Evolutionary conservation across 2,888 invertebrate species (phyloP).

Genomic region (Allolobophora icterica): DNA sequence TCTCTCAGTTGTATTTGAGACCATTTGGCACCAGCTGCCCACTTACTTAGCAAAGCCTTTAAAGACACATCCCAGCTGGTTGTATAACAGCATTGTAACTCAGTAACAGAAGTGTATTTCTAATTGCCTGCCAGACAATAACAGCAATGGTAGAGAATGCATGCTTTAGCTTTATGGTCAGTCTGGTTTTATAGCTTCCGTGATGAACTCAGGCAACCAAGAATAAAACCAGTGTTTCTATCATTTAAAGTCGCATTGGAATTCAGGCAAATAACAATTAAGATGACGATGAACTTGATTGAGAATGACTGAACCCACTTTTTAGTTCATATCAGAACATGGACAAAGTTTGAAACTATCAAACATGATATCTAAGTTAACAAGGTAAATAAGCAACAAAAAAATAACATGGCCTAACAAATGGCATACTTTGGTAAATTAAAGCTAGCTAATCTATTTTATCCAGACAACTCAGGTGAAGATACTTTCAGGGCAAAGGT

Average conservation of each 20-base stretch:
- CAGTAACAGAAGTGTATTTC: not conserved
- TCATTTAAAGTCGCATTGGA: not conserved
- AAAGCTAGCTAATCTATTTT: not conserved
- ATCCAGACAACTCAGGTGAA: not conserved
- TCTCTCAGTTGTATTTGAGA: not conserved
- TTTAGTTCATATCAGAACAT: not conserved
- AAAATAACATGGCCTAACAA: not conserved
- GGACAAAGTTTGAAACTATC: not conserved
- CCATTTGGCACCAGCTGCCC: not conserved
- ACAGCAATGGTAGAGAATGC: not conserved
- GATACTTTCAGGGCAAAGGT: no score
- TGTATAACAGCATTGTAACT: not conserved
- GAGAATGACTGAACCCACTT: not conserved
- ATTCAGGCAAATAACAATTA: not conserved
- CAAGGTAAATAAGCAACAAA: not conserved
- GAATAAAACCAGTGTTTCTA: not conserved
- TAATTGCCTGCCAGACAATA: not conserved
- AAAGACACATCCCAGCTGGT: not conserved
- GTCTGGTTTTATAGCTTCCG: not conserved
- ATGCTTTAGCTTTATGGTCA: not conserved
- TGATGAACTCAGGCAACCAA: not conserved
- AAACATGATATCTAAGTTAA: not conserved
- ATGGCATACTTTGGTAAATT: not conserved
- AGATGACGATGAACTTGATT: not conserved
- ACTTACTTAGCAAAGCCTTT: not conserved